phyloP scores from a whole-genome alignment of 2,113 vertebrate genomes.

The Equus przewalskii region DNA sequence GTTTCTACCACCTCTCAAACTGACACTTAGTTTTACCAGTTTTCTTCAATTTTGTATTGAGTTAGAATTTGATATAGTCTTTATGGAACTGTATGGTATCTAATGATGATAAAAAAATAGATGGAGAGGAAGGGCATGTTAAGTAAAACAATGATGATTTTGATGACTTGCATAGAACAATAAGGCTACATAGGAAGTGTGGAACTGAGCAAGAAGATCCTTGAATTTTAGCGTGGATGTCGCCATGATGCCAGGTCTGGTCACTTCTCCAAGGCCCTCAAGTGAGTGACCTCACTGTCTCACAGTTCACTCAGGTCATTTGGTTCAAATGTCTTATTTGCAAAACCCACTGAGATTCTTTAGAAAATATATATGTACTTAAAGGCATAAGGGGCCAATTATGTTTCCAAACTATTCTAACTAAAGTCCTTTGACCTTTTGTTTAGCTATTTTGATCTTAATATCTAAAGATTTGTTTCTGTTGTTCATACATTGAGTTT shows the following conservation, averaged over 20 bases:
- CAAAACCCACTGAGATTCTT: not conserved
- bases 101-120: not conserved
- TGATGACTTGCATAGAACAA: not conserved
- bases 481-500: not conserved
- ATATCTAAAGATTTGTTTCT: not conserved
- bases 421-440: not conserved
- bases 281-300: not conserved
- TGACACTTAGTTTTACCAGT: not conserved
- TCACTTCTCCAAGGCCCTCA: not conserved
- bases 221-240: not conserved
- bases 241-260: not conserved
- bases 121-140: not conserved
- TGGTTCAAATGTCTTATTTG: not conserved
- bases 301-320: not conserved
- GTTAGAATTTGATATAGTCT: not conserved
- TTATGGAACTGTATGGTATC: not conserved
- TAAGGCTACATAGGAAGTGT: not conserved
- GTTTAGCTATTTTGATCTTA: not conserved
- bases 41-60: constrained; percentile 23
- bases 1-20: not conserved
- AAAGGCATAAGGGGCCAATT: not conserved
- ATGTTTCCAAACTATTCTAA: not conserved
- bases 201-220: not conserved
- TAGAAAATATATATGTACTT: not conserved
- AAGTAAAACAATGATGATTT: not conserved